Base-by-base conservation (phyloP, 2,797 vertebrate genomes). In the Parauchenoglanis punctatus region DNA sequence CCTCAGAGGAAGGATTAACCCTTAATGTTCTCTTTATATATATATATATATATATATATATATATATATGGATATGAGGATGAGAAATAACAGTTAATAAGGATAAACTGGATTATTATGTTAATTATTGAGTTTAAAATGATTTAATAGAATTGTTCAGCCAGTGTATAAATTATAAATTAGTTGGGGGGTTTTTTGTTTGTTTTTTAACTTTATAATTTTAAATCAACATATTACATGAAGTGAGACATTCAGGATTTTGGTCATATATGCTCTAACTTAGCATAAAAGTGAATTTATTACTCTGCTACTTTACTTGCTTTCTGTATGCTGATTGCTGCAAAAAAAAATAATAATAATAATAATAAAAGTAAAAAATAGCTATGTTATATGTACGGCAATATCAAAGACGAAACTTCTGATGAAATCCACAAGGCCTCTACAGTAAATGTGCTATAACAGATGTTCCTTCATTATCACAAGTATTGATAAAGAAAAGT, bases 1-100 rank as follows among this genome's bases (percentile, higher is more conserved):
- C 76, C 76, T 90, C 87, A 86, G 76, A 82, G 88, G 73, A 88
- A 82, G 88, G 73, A 88, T 91, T 91, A 91, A 91, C 84, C 84
- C 72, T 65, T 67, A 49, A 78, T 65, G 13, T 61, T 31, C 84
- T 28, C 15, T 49, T 31, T n/a, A 49, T 40, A 40, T 40, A 40
- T 40, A 40, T 40, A 35, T 35, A 35, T 35, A 35, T 35, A 35
- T 35, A 35, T 35, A 35, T 35, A 35, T 35, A 35, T 35, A 35
- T 35, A 35, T 35, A 35, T 35, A 35, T 35, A 35, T 35, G 2
- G 1, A 35, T 35, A 35, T 35, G 35, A 35, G 31, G 13, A 28
- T 76, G 28, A 0, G 23, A 23, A 15, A 78, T 18, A 56, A 35
- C 52, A 35, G 8, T 2, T 54, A 35, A 20, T 56, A 78, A n/a